Evolutionary conservation across 2,797 vertebrate species (phyloP), one percentile per base, ranked within the genome.

Genomic region (Gymnocypris eckloni): DNA sequence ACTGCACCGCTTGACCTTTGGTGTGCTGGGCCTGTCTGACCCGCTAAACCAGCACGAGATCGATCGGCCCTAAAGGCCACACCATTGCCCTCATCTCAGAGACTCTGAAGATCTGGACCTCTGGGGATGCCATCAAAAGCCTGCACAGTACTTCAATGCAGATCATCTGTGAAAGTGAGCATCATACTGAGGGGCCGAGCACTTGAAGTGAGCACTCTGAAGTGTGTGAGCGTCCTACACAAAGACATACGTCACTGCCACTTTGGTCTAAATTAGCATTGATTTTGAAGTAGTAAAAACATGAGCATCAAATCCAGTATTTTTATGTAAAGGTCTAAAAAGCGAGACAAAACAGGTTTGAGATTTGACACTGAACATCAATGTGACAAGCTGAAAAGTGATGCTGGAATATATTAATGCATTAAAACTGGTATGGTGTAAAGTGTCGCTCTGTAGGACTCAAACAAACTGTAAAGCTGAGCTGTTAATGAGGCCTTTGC

Each of bases 51-150:
- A 78, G 66, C 76, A 61, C 15, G 28, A 82, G 82, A 89, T 89
- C 88, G 87, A 89, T 89, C 86, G 56, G 81, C 77, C 79, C 84
- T 84, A 88, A 88, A 90, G 89, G 87, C 83, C 89, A 88, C 54
- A 79, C 86, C 78, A 85, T 76, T 81, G 76, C 76, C 76, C 82
- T 85, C 80, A 78, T 84, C 79, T 82, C 79, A 67, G 61, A 56
- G 77, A 56, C 43, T 18, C n/a, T 43, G 52, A 61, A 71, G 66
- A 78, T 10, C 25, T 64, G 25, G 25, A 54, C 22, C 18, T 28
- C 56, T 37, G 43, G 70, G 71, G 71, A 61, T 75, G 50, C 71
- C 33, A 56, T 64, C 43, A 83, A 48, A 64, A 75, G 10, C 13
- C 56, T 50, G n/a, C 39, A 45, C 80, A 72, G 69, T 41, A 70